These are phyloP conservation scores for Nyctibius grandis DNA, from an alignment of 2,797 vertebrate genomes.

Conservation along the genomic window DNA sequence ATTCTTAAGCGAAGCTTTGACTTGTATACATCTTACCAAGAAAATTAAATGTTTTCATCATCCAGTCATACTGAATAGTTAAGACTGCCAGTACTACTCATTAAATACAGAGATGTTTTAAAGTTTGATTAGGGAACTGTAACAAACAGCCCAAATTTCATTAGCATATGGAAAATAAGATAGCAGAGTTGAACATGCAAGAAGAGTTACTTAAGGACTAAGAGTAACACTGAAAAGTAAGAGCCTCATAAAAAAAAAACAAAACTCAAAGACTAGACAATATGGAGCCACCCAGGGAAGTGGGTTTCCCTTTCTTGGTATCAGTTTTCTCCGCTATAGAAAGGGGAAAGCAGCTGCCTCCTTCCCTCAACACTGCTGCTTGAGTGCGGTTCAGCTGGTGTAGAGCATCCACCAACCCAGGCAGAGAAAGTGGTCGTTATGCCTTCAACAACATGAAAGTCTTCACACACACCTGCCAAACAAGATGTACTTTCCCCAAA, in stretches of 20 bases:
- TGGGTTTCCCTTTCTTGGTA: not conserved
- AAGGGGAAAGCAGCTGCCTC: not conserved
- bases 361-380: not conserved
- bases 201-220: slow-evolving; percentile 36
- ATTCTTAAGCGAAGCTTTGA: slow-evolving; percentile 55
- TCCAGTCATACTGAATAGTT: slow-evolving; percentile 39
- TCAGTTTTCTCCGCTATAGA: not conserved
- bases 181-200: not conserved
- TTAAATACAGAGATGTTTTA: slow-evolving; percentile 66
- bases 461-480: not conserved
- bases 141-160: slow-evolving; percentile 10
- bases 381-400: not conserved
- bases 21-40: slow-evolving; percentile 1
- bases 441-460: not conserved
- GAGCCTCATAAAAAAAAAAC: not conserved
- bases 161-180: slow-evolving; percentile 52
- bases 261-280: not conserved
- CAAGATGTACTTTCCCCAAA: not conserved
- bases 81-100: slow-evolving; percentile 33
- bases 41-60: slow-evolving; percentile 69
- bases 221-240: not conserved
- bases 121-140: slow-evolving; percentile 34
- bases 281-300: not conserved
- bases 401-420: not conserved
- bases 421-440: not conserved